Base-by-base conservation (phyloP, 2,797 vertebrate genomes). In the Sorex maritimensis region DNA sequence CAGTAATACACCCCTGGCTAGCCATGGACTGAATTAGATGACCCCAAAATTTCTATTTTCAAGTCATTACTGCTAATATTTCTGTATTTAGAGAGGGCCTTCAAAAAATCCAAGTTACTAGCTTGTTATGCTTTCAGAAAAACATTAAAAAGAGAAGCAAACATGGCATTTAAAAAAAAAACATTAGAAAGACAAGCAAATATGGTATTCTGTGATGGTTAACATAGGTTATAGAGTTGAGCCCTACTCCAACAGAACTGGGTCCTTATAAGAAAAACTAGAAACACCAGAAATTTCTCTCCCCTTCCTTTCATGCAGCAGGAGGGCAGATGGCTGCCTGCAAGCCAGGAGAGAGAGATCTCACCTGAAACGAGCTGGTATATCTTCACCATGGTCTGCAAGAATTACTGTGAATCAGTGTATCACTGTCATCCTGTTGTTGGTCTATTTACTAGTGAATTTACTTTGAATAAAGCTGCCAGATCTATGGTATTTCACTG, bases 281-380 rank as follows among this genome's bases (percentile, higher is more conserved):
- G 34, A 83, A 44, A 81, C 19, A 69, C 9, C 23, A 65, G 30
- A 19, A 0, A 52, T 61, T 61, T 19, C 4, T 73, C 15, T 72
- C 2, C 61, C 44, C 9, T 2, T 7, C 2, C 0, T 41, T n/a
- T 2, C 26, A 83, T 17, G n/a, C 4, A 49, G 5, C 2, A 3
- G 0, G 0, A 5, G 4, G 81, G 26, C 38, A 67, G 21, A 63
- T 9, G 24, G 1, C 0, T 9, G 34, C 52, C 23, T 61, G 5
- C 1, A 44, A 71, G 67, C 30, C 46, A n/a, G 10, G 26, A 26
- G n/a, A 86, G 55, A 19, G 55, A 19, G 3, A 2, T 12, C 11
- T 41, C 26, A 23, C 26, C 28, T 65, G 38, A 41, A 91, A 52
- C 2, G 41, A 71, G 5, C 12, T 30, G 15, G 21, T 4, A 58